Evolutionary conservation across 2,797 vertebrate genomes (phyloP).

Genomic region (Neostethus bicornis): DNA sequence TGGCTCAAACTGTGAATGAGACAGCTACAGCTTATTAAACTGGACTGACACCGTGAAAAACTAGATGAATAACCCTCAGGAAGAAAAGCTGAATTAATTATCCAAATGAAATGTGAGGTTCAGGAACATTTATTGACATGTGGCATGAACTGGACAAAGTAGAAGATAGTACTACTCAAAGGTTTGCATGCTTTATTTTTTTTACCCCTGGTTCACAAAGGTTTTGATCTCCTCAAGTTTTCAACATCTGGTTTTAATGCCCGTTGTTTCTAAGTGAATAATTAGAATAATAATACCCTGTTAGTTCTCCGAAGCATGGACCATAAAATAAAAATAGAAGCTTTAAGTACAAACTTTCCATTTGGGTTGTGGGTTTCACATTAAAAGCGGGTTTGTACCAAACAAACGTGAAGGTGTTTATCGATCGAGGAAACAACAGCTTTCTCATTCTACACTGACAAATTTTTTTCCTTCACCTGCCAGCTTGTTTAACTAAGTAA

Average conservation of each 20-base stretch:
- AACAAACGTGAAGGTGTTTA: too few species aligned
- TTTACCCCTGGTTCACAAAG: not conserved
- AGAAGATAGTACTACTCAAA: constrained; percentile 62
- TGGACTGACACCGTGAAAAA: constrained; percentile 66
- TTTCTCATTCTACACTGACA: too few species aligned
- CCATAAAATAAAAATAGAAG: too few species aligned
- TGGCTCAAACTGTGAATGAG: constrained; percentile 51
- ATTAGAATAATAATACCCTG: too few species aligned
- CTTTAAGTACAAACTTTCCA: too few species aligned
- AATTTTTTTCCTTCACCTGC: too few species aligned
- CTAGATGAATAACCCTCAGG: constrained; percentile 59
- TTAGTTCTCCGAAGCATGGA: too few species aligned
- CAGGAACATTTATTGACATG: constrained; percentile 77
- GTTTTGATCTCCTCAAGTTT: not conserved
- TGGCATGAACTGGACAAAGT: constrained; percentile 74
- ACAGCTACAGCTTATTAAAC: constrained; percentile 70
- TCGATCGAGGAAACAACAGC: too few species aligned
- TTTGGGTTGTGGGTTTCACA: too few species aligned
- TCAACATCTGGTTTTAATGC: not conserved
- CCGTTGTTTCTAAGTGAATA: too few species aligned
- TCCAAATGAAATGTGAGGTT: constrained; percentile 82
- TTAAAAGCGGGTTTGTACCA: too few species aligned
- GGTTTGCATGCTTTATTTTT: not conserved
- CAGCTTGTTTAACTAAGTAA: not conserved
- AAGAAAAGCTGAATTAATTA: constrained; percentile 77